phyloP scores from a whole-genome alignment of 2,797 vertebrate species.

The Aplochiton taeniatus region DNA sequence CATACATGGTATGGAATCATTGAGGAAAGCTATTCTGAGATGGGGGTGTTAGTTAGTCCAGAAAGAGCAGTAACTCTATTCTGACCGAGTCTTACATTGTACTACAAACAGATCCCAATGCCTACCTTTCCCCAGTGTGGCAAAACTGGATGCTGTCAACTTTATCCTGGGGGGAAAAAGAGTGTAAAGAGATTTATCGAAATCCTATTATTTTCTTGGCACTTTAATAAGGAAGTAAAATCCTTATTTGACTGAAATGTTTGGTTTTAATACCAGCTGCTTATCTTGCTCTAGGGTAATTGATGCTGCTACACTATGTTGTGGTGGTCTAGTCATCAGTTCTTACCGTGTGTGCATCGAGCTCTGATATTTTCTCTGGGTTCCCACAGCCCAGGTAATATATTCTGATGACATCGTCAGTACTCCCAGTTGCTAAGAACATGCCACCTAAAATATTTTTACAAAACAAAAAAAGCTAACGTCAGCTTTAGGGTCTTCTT shows the following conservation, averaged over 20 bases:
- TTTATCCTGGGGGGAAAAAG: constrained; percentile 83
- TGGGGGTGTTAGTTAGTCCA: background rate
- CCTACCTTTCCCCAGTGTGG: constrained; percentile 90
- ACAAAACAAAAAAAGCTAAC: background rate
- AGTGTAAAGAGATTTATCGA: background rate
- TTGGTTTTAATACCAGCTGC: background rate
- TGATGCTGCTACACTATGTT: background rate
- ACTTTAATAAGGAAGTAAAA: background rate
- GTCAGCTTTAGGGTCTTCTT: no score
- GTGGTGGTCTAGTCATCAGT: background rate
- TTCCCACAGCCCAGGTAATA: constrained; percentile 92
- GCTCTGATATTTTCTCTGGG: constrained; percentile 93
- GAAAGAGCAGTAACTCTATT: background rate
- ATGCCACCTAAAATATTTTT: constrained; percentile 85
- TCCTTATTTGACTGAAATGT: background rate
- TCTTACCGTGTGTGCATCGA: constrained; percentile 92
- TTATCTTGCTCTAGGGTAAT: background rate
- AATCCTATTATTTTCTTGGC: no score
- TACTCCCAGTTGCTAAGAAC: constrained; percentile 96
- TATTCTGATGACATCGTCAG: constrained; percentile 96
- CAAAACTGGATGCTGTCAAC: constrained; percentile 98
- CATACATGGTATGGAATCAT: background rate
- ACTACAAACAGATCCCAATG: constrained; percentile 4
- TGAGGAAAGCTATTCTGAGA: no score
- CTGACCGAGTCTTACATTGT: background rate